These are phyloP conservation scores for Sisor rabdophorus DNA, from an alignment of 2,113 vertebrate genomes.

Conservation along the genomic window DNA sequence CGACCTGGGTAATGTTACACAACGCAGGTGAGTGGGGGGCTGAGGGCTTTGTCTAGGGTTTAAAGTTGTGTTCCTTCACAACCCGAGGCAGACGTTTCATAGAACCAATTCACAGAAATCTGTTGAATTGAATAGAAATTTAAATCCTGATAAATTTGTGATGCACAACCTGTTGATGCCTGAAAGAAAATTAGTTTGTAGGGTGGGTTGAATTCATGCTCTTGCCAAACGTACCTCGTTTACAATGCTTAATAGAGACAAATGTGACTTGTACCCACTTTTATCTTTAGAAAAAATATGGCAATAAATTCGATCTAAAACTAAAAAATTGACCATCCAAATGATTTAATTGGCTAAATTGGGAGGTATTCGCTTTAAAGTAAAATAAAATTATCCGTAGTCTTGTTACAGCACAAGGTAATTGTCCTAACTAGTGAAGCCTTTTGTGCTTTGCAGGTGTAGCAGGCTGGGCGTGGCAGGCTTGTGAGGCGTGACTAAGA, in stretches of 20 bases:
- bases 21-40: conserved; percentile 59
- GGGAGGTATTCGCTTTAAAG: conserved; percentile 52
- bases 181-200: conserved; percentile 1
- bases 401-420: conserved; percentile 50
- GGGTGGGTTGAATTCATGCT: too few relatives aligned
- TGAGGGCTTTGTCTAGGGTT: conserved; percentile 27
- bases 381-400: conserved; percentile 48
- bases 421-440: conserved; percentile 11
- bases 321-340: conserved; percentile 62
- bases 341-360: conserved; percentile 58
- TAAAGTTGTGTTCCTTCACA: conserved; percentile 28
- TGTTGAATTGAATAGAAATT: too few relatives aligned
- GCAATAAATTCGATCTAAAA: conserved; percentile 56
- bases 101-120: not conserved
- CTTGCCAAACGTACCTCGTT: conserved; percentile 16
- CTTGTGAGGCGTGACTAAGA: not conserved
- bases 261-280: conserved; percentile 33
- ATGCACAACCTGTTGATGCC: conserved; percentile 1
- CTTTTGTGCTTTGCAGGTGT: conserved; percentile 12
- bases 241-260: not conserved
- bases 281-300: conserved; percentile 62
- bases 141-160: conserved; percentile 1
- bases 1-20: conserved; percentile 52
- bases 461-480: not conserved
- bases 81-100: conserved; percentile 18